phyloP scores from a whole-genome alignment of 1,140 invertebrate genomes.

The Drosophila biarmipes region DNA sequence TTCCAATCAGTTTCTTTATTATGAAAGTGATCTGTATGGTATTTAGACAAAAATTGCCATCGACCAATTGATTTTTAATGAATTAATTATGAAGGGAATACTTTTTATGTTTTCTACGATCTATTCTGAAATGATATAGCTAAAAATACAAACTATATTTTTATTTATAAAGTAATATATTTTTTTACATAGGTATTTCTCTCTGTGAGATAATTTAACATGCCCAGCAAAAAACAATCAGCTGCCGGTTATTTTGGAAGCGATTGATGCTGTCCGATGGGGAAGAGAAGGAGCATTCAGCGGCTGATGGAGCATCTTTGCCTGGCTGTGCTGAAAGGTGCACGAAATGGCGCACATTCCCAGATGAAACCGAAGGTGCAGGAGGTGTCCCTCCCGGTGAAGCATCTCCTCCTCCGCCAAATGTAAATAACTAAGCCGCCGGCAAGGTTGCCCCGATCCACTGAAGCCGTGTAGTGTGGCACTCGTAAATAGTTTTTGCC shows the following conservation, averaged over 20 bases:
- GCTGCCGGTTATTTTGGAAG: constrained; percentile 50
- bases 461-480: constrained; percentile 41
- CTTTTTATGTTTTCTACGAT: not conserved
- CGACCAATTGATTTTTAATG: not conserved
- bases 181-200: not conserved
- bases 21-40: not conserved
- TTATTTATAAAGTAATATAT: too few relatives aligned
- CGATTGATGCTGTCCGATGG: constrained; percentile 54
- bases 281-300: constrained; percentile 17
- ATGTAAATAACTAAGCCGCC: constrained; percentile 54
- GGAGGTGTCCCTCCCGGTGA: not conserved
- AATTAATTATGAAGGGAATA: not conserved
- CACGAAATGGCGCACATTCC: constrained; percentile 63
- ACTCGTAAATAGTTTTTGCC: constrained; percentile 73
- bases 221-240: constrained; percentile 52
- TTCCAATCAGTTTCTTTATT: not conserved
- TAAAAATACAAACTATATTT: too few relatives aligned
- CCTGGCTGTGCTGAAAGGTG: constrained; percentile 51
- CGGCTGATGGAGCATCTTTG: constrained; percentile 35
- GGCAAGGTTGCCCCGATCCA: constrained; percentile 42
- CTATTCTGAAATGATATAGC: too few relatives aligned
- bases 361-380: constrained; percentile 46
- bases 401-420: constrained; percentile 15
- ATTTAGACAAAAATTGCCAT: not conserved
- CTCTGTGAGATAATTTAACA: constrained; percentile 2